Base-by-base conservation (phyloP, 2,797 vertebrate species). In the Pelochelys cantorii region DNA sequence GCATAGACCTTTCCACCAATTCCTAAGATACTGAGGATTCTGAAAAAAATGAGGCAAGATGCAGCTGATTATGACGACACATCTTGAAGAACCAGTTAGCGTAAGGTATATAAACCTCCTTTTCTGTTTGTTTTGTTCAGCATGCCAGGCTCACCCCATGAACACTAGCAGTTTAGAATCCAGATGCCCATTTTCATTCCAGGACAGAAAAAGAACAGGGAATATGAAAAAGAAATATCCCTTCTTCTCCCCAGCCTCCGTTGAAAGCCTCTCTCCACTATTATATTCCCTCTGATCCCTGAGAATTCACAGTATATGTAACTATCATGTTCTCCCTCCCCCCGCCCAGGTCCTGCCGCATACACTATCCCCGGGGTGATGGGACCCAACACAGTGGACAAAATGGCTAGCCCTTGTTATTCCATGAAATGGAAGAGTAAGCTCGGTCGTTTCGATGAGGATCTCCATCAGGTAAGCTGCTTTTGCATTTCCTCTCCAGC, bases 381-480 rank as follows among this genome's bases (percentile, higher is more conserved):
- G 93, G 97, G 97, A 13, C 95, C 97, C 1, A 96, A 95, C 74
- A 89, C 96, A 0, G 94, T 95, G 2, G 92, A 95, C 81, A 96
- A 97, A 75, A 42, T 55, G 11, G 92, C 96, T 77, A 96, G 96
- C 89, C 97, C 97, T 56, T 95, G 95, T 84, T 97, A 96, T 86
- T 95, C 97, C 90, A 95, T 97, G 91, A 95, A 89, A 59, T 95
- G 97, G 87, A 97, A 95, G 71, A 95, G 87, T 95, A 96, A 95
- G 74, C 79, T 93, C 80, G 97, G 96, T 31, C n/a, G 93, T 90
- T 97, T 96, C 89, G 94, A 96, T 2, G 95, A 97, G 0, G 97
- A 97, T 78, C 92, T 96, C 52, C 95, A 96, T 85, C 97, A 97
- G 96, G 97, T 95, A 96, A 94, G 96, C 18, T 55, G 37, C n/a